These are phyloP conservation scores for Amiota communis DNA, from an alignment of 2,888 invertebrate species.

Conservation along the genomic window DNA sequence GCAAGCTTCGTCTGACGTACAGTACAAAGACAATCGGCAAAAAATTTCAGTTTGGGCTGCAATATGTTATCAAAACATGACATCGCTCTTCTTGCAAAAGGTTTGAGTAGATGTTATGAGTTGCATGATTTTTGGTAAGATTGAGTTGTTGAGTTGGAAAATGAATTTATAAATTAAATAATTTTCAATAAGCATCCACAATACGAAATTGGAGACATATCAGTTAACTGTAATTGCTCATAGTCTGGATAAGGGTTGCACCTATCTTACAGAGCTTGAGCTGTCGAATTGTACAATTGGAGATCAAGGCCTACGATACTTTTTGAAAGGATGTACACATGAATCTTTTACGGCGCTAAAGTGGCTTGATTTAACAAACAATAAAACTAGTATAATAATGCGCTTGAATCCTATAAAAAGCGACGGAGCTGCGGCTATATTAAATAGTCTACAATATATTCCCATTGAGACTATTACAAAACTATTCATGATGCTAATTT, in stretches of 20 bases:
- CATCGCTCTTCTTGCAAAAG: constrained; percentile 63
- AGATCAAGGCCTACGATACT: constrained; percentile 69
- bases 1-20: constrained; percentile 69
- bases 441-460: constrained; percentile 59
- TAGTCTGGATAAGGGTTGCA: constrained; percentile 70
- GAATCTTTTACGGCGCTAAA: constrained; percentile 68
- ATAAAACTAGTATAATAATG: constrained; percentile 69
- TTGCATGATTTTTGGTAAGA: constrained; percentile 67
- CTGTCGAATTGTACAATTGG: constrained; percentile 68
- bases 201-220: constrained; percentile 68
- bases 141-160: constrained; percentile 2
- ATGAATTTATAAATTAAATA: constrained; percentile 19
- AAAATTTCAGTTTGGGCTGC: constrained; percentile 70
- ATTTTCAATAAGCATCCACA: constrained; percentile 62
- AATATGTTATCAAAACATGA: constrained; percentile 70
- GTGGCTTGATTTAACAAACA: constrained; percentile 68
- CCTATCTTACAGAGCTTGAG: constrained; percentile 63
- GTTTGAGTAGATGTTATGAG: constrained; percentile 70
- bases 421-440: constrained; percentile 70
- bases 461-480: constrained; percentile 66
- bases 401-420: constrained; percentile 72
- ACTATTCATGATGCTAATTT: constrained; percentile 66
- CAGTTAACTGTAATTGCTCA: constrained; percentile 67
- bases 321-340: constrained; percentile 62
- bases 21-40: constrained; percentile 70